Percentiles rank a stretch among this genome's conserved stretches.
phyloP scores from a whole-genome alignment of 2,888 invertebrate genomes.

The Melanargia galathea region DNA sequence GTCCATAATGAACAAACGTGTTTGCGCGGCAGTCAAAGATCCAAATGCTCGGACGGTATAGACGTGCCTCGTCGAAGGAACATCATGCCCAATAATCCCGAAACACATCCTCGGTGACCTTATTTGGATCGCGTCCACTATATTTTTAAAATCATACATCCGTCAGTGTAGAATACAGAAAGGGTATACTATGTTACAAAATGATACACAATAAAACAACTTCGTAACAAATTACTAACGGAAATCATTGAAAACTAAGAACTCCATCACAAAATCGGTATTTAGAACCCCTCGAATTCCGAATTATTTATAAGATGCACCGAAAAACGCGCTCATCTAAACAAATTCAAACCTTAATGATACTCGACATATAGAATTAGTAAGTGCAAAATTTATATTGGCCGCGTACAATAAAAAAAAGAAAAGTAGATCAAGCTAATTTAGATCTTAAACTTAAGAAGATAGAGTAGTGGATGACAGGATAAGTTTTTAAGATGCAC shows the following conservation, averaged over 20 bases:
- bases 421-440: not conserved
- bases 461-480: not conserved
- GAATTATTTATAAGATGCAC: not conserved
- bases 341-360: not conserved
- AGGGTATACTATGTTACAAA: too few relatives aligned
- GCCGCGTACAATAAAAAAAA: not conserved
- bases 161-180: too few relatives aligned
- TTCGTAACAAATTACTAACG: conserved; percentile 2
- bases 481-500: conserved; percentile 24
- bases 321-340: not conserved
- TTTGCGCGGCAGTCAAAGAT: too few relatives aligned
- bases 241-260: conserved; percentile 30
- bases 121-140: too few relatives aligned
- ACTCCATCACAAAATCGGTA: conserved; percentile 38
- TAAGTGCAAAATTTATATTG: not conserved
- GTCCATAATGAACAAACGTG: too few relatives aligned
- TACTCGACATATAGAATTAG: not conserved
- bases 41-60: too few relatives aligned
- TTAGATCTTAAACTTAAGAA: not conserved
- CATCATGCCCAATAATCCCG: too few relatives aligned
- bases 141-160: too few relatives aligned
- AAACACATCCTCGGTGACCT: too few relatives aligned
- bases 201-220: not conserved
- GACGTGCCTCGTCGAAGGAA: too few relatives aligned
- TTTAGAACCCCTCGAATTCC: conserved; percentile 37